Evolutionary conservation across 2,113 vertebrate genomes (phyloP), one percentile per base, ranked within the genome.

Genomic region (Takifugu flavidus): DNA sequence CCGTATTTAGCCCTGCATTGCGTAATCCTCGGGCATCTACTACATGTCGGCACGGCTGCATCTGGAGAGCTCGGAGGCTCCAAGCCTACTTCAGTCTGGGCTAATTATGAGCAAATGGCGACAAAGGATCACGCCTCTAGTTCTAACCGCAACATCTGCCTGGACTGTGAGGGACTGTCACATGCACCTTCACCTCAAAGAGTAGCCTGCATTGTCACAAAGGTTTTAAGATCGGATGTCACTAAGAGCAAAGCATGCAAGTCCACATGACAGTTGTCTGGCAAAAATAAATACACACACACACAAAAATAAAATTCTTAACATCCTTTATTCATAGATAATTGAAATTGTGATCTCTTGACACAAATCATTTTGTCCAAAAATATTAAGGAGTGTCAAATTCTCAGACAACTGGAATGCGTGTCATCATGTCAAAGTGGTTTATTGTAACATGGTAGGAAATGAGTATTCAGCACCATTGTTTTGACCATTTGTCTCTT

Each of bases 1-100:
- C 12, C 43, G 4, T 5, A 62, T 74, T 72, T 62, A 56, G 56
- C 58, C 15, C 34, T 56, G 51, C 34, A 25, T 55, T 20, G 25
- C 4, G 43, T 84, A 83, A 86, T 81, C 79, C 62, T 0, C 39
- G 11, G 58, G 15, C 43, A 49, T 14, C 28, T 56, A 56, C 65
- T 68, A 59, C 8, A 13, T 49, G 59, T 74, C 66, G 50, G 46
- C 59, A 53, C 53, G 0, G 58, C 56, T 60, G 34, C 70, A 80
- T 78, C 74, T 76, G 66, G 49, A 75, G 49, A 67, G 49, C 15
- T 59, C 58, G 13, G 54, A 4, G 53, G 56, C 29, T 72, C 44
- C 49, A 44, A 26, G 14, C 72, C 59, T 58, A 50, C 61, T 31
- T 51, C 54, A 59, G 28, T 58, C 27, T 56, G 27, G 5, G 8